These are phyloP conservation scores for Aplidium turbinatum DNA, from an alignment of 23 tunicate genomes.

Conservation along the genomic window DNA sequence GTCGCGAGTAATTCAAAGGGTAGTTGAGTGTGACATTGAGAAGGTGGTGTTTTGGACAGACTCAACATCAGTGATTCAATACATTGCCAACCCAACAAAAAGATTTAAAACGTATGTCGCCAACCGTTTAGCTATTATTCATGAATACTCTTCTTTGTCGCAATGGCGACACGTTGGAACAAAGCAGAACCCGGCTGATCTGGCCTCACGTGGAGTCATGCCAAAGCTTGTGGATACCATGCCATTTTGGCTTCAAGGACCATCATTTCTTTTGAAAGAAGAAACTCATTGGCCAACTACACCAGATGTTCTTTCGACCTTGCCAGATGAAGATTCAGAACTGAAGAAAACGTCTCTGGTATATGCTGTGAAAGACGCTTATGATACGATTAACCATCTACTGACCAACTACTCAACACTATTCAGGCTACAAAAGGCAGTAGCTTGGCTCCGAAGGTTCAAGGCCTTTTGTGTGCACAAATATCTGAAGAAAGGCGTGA, in stretches of 20 bases:
- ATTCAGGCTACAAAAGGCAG: no score
- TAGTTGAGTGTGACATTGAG: not conserved
- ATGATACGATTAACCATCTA: no score
- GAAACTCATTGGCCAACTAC: conserved; percentile 21
- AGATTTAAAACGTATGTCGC: conserved; percentile 31
- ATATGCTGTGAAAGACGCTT: no score
- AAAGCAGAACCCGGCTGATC: conserved; percentile 10
- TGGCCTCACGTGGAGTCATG: not conserved
- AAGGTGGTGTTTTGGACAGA: conserved; percentile 14
- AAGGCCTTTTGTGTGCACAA: no score
- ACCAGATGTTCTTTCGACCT: no score
- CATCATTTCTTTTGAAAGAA: conserved; percentile 3
- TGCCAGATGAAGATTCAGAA: no score
- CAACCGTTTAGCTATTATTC: conserved; percentile 32
- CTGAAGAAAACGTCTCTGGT: no score
- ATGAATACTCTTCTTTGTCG: not conserved
- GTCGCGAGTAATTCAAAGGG: not conserved
- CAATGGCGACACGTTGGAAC: conserved; percentile 32
- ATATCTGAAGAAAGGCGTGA: no score
- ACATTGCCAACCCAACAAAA: conserved; percentile 16
- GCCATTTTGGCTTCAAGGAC: not conserved
- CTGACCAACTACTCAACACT: no score
- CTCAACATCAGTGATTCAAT: conserved; percentile 27
- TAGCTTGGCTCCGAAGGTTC: no score
- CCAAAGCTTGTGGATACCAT: not conserved